phyloP scores from a whole-genome alignment of 1,140 invertebrate genomes.

The Tetragonula clypearis region DNA sequence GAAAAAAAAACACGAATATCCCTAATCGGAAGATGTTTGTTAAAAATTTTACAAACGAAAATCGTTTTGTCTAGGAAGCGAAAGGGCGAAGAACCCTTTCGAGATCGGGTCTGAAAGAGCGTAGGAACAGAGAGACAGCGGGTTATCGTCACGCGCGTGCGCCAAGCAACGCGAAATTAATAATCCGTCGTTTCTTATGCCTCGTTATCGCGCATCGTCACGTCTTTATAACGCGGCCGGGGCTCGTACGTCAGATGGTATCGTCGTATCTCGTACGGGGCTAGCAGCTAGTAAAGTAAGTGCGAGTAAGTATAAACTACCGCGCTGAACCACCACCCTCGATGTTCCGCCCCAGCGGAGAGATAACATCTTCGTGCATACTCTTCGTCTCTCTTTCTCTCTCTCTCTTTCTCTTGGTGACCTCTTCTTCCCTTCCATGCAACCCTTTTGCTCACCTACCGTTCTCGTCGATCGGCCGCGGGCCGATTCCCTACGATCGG shows the following conservation, averaged over 20 bases:
- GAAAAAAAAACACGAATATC: background rate
- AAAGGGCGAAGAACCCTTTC: background rate
- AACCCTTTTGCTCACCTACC: conserved; percentile 61
- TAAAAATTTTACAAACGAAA: background rate
- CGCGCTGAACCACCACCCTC: conserved; percentile 69
- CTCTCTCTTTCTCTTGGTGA: conserved; percentile 23
- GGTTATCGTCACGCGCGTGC: conserved; percentile 45
- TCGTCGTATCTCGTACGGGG: conserved; percentile 66
- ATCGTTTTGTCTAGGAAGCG: background rate
- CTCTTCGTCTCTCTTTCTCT: conserved; percentile 39
- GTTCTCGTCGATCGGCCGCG: conserved; percentile 59
- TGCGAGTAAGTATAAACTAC: conserved; percentile 72
- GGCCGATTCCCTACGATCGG: conserved; percentile 59
- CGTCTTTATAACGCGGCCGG: conserved; percentile 70
- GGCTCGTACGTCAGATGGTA: conserved; percentile 69
- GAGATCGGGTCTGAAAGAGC: too few relatives aligned
- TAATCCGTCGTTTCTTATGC: conserved; percentile 68
- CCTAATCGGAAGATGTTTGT: background rate
- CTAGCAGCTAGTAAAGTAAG: conserved; percentile 73
- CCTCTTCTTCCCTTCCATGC: conserved; percentile 47
- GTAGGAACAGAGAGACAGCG: background rate
- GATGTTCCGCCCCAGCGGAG: conserved; percentile 71
- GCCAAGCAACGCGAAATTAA: conserved; percentile 63
- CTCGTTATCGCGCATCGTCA: conserved; percentile 71
- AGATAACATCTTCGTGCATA: conserved; percentile 70